Base-by-base conservation (phyloP, 2,888 invertebrate genomes). In the Melitaea athalia region DNA sequence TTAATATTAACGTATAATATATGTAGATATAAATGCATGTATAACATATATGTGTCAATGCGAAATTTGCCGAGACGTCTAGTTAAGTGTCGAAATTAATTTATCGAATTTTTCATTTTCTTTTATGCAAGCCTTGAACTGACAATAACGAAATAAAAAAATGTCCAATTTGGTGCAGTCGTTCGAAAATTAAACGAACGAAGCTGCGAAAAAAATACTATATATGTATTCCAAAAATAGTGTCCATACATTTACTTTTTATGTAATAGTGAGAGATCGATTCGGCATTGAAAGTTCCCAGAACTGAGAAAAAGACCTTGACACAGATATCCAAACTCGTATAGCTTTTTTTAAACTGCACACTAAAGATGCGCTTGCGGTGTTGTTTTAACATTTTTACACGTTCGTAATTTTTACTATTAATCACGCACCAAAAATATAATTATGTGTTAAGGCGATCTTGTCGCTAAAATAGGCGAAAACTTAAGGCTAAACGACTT, bases 331-430 rank as follows among this genome's bases (percentile, higher is more conserved):
- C 6, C 42, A 31, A 60, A 14, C 31, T 47, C 57, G 57, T 57
- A 15, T n/a, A 10, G 15, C 5, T 38, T 38, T 14, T 57, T 57
- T 57, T 33, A 33, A 42, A 33, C 59, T 38, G 47, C 38, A 65
- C 60, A 52, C 60, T 45, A 65, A 65, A 60, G 65, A 65, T 65
- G 65, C 52, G 31, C 59, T 12, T 12, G 52, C 31, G 31, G 24
- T 17, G 24, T 47, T 14, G 11, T 24, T 15, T 17, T 14, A 38
- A n/a, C 33, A 55, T 55, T 31, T 53, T 53, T 5, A 55, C n/a
- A 55, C 53, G 53, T 33, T 55, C 8, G 5, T 55, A 24, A 6
- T 31, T 0, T 55, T 49, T n/a, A 33, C 14, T 55, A 14, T 31
- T 7, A 55, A 53, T 52, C 43, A 43, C 43, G 4, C 43, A 11